Conservation (phyloP, 1,140 invertebrate genomes). For the Tigriopus japonicus region DNA sequence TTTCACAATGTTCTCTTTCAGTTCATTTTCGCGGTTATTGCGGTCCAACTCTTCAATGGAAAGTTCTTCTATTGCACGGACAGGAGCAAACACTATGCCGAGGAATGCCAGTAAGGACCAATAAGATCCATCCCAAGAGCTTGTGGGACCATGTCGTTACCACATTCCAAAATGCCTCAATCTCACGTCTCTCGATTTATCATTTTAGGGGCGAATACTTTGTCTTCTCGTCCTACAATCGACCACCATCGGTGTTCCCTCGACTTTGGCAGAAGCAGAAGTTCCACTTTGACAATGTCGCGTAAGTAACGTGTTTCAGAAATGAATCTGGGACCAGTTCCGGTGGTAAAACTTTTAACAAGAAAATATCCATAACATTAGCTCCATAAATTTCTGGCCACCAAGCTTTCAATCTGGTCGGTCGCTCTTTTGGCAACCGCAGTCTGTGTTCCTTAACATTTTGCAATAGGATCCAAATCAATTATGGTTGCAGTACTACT, state of each 20-base stretch:
- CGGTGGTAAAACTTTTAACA: too few relatives aligned
- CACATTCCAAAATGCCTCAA: too few relatives aligned
- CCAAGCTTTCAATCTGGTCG: too few relatives aligned
- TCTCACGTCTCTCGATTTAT: background rate
- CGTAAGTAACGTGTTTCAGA: too few relatives aligned
- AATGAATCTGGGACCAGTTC: too few relatives aligned
- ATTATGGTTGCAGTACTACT: too few relatives aligned
- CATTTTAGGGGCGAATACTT: conserved; percentile 70
- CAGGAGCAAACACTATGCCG: conserved; percentile 79
- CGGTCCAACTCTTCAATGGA: conserved; percentile 99
- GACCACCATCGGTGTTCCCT: conserved; percentile 46
- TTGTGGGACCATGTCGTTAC: background rate
- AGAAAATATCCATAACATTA: too few relatives aligned
- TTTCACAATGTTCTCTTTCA: conserved; percentile 45
- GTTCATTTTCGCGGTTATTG: conserved; percentile 99
- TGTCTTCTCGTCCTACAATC: conserved; percentile 48
- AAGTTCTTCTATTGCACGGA: conserved; percentile 99
- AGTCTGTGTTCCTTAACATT: too few relatives aligned
- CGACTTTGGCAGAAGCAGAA: conserved; percentile 70
- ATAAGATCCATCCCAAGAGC: background rate
- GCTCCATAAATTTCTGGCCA: too few relatives aligned
- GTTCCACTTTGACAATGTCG: conserved; percentile 98
- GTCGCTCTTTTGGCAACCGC: too few relatives aligned
- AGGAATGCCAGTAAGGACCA: conserved; percentile 82
- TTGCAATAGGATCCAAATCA: too few relatives aligned